Evolutionary conservation across 2,113 vertebrate genomes (phyloP).

Genomic region (Eidolon helvum): DNA sequence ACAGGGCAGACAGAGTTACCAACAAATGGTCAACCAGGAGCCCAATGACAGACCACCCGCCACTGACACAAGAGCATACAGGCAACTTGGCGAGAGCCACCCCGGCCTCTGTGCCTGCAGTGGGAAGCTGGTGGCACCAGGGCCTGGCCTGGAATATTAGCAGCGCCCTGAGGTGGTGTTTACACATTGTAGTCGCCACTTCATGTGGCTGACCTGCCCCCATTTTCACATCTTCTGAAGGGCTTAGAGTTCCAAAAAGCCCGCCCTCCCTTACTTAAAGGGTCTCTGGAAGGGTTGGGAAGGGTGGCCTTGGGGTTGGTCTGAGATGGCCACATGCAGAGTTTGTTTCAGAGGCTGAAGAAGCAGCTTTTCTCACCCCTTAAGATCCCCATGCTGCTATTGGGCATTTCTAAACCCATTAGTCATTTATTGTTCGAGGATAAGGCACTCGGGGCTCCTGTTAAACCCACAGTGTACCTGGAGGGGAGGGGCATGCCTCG

Average conservation of each 20-base stretch:
- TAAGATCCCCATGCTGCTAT: background rate
- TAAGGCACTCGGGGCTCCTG: background rate
- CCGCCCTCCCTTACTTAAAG: conserved; percentile 14
- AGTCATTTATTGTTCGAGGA: background rate
- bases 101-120: background rate
- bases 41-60: background rate
- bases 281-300: background rate
- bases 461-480: background rate
- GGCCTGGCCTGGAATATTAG: conserved; percentile 72
- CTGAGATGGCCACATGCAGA: background rate
- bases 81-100: background rate
- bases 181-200: conserved; percentile 57
- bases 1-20: background rate
- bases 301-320: background rate
- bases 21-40: background rate
- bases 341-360: background rate
- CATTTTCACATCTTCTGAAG: conserved; percentile 73
- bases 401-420: background rate
- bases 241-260: conserved; percentile 56
- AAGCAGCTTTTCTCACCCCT: background rate
- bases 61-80: background rate
- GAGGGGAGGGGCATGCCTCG: background rate
- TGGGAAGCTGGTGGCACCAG: conserved; percentile 1
- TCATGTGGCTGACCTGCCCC: conserved; percentile 72
- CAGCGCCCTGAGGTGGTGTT: conserved; percentile 53